A percentile compares a stretch with the other conserved stretches of the same genome.
phyloP scores from a whole-genome alignment of 1,140 invertebrate species.

The Heliconius nattereri region DNA sequence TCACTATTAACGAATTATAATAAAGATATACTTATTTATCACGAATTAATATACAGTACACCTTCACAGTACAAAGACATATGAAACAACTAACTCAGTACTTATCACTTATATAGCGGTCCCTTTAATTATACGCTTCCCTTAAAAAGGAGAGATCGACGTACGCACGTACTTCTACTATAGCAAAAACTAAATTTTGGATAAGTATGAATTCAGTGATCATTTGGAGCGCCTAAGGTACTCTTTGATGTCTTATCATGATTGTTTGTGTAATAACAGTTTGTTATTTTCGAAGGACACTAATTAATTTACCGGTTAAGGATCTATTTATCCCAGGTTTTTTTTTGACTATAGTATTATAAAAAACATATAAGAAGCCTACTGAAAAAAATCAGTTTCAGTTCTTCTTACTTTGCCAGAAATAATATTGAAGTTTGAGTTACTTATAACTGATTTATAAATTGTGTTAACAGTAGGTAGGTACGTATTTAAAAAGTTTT shows the following conservation, averaged over 20 bases:
- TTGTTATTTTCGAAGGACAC: not conserved
- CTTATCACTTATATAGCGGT: not conserved
- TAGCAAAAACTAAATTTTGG: conserved; percentile 31
- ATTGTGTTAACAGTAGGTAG: too few species aligned
- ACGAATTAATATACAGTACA: not conserved
- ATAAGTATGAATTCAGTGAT: conserved; percentile 23
- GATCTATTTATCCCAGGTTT: too few species aligned
- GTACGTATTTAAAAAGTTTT: too few species aligned
- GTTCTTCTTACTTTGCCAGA: too few species aligned
- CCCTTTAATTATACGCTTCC: conserved; percentile 20
- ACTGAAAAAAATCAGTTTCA: too few species aligned
- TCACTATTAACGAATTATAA: too few species aligned
- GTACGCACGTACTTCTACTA: conserved; percentile 26
- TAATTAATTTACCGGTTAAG: not conserved
- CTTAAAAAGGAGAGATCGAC: conserved; percentile 30
- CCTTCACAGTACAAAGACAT: not conserved
- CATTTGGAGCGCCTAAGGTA: conserved; percentile 10
- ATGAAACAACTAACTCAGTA: not conserved
- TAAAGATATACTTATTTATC: too few species aligned
- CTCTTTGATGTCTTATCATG: conserved; percentile 30
- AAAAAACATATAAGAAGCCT: too few species aligned
- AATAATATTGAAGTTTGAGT: too few species aligned
- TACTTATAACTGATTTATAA: too few species aligned
- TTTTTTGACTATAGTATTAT: too few species aligned
- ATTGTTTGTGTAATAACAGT: conserved; percentile 11